These are phyloP conservation scores for Geothlypis trichas DNA, from an alignment of 2,113 vertebrate species.

Conservation along the genomic window DNA sequence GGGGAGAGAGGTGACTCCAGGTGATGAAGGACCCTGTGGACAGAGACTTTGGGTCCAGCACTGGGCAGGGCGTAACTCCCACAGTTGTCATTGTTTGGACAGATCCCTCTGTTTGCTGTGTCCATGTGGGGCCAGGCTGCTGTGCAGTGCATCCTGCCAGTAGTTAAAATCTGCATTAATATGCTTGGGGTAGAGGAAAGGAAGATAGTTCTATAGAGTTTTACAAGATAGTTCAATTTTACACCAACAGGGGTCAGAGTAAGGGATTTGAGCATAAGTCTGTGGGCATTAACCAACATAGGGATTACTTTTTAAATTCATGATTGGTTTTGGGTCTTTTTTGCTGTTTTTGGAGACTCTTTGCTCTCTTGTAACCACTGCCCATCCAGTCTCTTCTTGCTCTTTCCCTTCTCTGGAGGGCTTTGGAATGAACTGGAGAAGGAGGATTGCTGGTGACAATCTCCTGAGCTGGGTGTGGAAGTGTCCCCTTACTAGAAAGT, in stretches of 20 bases:
- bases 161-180: neutral
- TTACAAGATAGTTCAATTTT: neutral
- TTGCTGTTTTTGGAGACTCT: neutral
- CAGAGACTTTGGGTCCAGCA: neutral
- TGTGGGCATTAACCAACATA: neutral
- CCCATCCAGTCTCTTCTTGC: neutral
- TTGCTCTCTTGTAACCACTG: neutral
- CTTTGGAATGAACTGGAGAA: neutral
- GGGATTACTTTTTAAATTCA: neutral
- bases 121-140: rapidly evolving
- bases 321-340: neutral
- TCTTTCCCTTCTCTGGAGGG: neutral
- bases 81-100: neutral
- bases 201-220: neutral
- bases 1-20: neutral
- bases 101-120: neutral
- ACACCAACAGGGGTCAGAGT: neutral
- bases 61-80: rapidly evolving
- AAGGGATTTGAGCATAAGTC: neutral
- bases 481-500: neutral
- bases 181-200: neutral
- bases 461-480: neutral
- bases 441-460: neutral
- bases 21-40: neutral
- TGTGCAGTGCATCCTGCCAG: neutral